Evolutionary conservation across 2,113 vertebrate species (phyloP), one percentile per base, ranked within the genome.

Genomic region (Stegastes partitus): DNA sequence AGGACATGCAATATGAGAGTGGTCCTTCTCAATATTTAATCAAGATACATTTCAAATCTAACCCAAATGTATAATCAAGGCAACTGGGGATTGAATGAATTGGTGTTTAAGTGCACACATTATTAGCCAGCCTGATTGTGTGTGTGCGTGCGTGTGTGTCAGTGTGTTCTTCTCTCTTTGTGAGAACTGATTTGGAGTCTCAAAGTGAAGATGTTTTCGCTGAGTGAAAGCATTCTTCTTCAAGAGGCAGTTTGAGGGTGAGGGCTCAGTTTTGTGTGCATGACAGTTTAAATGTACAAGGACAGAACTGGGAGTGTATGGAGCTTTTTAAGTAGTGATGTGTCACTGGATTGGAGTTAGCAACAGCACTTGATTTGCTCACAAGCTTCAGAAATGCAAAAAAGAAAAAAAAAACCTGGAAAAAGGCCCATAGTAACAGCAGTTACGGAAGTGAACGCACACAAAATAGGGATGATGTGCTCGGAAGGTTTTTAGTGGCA

Each of bases 1-100:
- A 91, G 86, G 87, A 91, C 89, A 86, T 84, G 88, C 80, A 64
- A 87, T 72, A 78, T 53, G 82, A 92, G 81, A 85, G 88, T 82
- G 85, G 89, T 88, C 77, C 84, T 89, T 22, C 85, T 92, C 83
- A 92, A 92, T 92, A 92, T 93, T 93, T 94, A 90, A 94, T 92
- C 85, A 88, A 90, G 87, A 91, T 89, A 91, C 92, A 89, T 92
- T 94, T 89, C 68, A 89, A 89, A 91, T 88, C 74, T 65, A 91
- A 87, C 81, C 85, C 91, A 91, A 90, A 92, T 93, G 87, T 91
- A 82, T 89, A 90, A 94, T 93, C 88, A 87, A 68, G 68, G 84
- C 87, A 85, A 84, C 77, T 83, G 82, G 86, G 81, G 74, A 83
- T 90, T 90, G 72, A 91, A 92, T 90, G 70, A 88, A 88, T 82